A percentile compares a stretch with the other conserved stretches of the same genome.
Conservation (phyloP, 2,113 vertebrate species). For the Poicephalus meyeri region DNA sequence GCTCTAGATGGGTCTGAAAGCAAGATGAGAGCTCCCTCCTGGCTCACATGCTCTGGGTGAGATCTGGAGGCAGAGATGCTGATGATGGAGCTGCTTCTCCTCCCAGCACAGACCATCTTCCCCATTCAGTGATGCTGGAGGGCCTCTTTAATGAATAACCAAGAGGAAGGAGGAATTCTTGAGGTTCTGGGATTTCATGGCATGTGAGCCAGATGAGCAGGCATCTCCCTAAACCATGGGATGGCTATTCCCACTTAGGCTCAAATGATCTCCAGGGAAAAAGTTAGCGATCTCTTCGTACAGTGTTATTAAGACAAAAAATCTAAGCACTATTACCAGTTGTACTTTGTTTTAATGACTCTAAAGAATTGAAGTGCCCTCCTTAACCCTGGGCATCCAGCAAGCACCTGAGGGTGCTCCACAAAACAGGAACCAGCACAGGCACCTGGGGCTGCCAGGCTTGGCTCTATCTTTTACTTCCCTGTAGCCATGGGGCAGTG, state of each 20-base stretch:
- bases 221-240: not conserved
- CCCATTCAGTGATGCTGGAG: fast-evolving
- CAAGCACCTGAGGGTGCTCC: not conserved
- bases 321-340: not conserved
- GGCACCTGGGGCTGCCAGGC: not conserved
- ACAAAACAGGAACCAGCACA: not conserved
- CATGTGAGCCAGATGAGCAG: not conserved
- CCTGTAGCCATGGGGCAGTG: not conserved
- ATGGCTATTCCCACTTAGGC: not conserved
- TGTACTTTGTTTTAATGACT: not conserved
- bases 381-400: not conserved
- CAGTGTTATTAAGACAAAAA: not conserved
- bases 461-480: not conserved
- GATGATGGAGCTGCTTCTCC: not conserved
- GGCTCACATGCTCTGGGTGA: not conserved
- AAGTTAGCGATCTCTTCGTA: not conserved
- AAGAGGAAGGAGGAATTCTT: not conserved
- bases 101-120: not conserved
- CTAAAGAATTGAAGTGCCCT: not conserved
- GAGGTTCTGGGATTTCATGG: not conserved
- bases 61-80: not conserved
- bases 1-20: not conserved
- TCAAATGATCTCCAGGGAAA: not conserved
- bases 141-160: not conserved
- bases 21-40: not conserved